Conservation (phyloP, 2,888 invertebrate species). For the Ypsolopha scabrella region DNA sequence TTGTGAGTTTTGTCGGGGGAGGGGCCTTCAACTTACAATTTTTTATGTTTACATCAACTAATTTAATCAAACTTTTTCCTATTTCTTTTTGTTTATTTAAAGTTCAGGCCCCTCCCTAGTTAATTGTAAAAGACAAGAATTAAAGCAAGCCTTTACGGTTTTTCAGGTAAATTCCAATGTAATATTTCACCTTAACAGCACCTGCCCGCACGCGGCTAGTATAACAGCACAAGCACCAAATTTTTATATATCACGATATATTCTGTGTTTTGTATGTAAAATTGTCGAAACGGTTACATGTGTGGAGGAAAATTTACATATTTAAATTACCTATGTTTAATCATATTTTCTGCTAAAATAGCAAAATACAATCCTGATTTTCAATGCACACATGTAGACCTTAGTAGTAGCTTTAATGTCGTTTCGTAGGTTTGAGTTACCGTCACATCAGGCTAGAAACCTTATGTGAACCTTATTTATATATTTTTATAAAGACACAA, state of each 20-base stretch:
- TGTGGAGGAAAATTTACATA: constrained; percentile 22
- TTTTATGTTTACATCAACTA: background rate
- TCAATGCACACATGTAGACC: constrained; percentile 16
- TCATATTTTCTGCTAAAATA: background rate
- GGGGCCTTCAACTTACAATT: background rate
- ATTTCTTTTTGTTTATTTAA: background rate
- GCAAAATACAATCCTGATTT: background rate
- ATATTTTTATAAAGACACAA: background rate
- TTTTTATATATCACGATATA: constrained; percentile 63
- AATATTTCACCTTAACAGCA: constrained; percentile 65
- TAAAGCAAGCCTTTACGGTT: constrained; percentile 16
- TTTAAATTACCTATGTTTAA: background rate
- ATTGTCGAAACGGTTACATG: constrained; percentile 60
- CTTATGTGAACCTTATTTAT: constrained; percentile 28
- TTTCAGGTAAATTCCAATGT: constrained; percentile 59
- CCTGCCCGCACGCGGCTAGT: constrained; percentile 71
- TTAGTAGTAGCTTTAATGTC: constrained; percentile 66
- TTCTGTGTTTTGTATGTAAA: constrained; percentile 61
- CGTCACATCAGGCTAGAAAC: constrained; percentile 8
- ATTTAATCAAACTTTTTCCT: too few relatives aligned
- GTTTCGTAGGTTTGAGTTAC: constrained; percentile 51
- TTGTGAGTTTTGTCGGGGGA: background rate
- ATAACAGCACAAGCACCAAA: constrained; percentile 66
- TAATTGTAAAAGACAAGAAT: background rate
- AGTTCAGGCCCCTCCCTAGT: background rate